These are phyloP conservation scores for Poeciliopsis turneri DNA, from an alignment of 2,797 vertebrate species.

Conservation along the genomic window DNA sequence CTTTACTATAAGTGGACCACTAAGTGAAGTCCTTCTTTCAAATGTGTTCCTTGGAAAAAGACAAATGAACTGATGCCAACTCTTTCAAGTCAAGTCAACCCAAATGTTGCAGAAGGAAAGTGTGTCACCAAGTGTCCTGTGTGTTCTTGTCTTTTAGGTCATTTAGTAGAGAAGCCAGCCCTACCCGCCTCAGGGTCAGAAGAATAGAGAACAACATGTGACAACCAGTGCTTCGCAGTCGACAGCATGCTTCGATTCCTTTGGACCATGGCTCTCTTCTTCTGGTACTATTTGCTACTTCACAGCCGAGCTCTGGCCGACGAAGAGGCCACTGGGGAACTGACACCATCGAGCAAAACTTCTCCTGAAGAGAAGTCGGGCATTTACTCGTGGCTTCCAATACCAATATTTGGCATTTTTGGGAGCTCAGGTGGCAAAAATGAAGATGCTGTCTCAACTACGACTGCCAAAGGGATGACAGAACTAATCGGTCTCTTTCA, in stretches of 20 bases:
- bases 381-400: constrained; percentile 43
- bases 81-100: constrained; percentile 29
- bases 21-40: constrained; percentile 15
- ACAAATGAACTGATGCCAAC: constrained; percentile 39
- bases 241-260: constrained; percentile 79
- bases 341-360: constrained; percentile 27
- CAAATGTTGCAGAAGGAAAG: constrained; percentile 48
- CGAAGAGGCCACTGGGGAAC: constrained; percentile 59
- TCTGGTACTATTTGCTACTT: constrained; percentile 68
- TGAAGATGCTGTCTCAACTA: constrained; percentile 11
- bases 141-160: constrained; percentile 72
- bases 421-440: constrained; percentile 13
- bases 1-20: constrained; percentile 48
- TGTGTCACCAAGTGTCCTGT: constrained; percentile 62
- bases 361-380: constrained; percentile 30
- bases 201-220: constrained; percentile 77
- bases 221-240: constrained; percentile 54
- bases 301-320: constrained; percentile 53
- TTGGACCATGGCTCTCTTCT: constrained; percentile 64
- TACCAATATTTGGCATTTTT: too few relatives aligned
- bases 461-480: constrained; percentile 16
- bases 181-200: constrained; percentile 52
- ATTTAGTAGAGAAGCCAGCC: constrained; percentile 33
- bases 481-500: constrained; percentile 29
- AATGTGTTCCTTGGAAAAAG: constrained; percentile 28